Evolutionary conservation across 2,797 vertebrate genomes (phyloP).

Genomic region (Gephyroberyx darwinii): DNA sequence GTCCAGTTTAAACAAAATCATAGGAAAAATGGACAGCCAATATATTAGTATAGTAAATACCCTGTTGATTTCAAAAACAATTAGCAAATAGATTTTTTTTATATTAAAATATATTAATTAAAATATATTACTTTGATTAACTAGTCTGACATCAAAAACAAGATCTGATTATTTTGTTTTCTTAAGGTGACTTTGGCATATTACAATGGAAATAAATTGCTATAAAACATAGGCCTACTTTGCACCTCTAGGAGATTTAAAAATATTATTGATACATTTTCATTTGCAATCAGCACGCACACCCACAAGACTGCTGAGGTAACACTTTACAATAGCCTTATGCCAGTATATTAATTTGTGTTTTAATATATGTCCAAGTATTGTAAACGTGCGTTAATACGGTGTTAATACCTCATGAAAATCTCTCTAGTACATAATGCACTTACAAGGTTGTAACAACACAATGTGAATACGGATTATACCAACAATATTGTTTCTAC

Average conservation of each 20-base stretch:
- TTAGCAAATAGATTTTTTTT: constrained; percentile 82
- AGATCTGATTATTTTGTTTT: constrained; percentile 74
- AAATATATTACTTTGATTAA: constrained; percentile 99
- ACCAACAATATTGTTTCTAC: not conserved
- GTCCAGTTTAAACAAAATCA: constrained; percentile 71
- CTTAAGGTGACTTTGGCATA: constrained; percentile 83
- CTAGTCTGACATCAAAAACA: constrained; percentile 85
- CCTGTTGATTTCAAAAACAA: constrained; percentile 85
- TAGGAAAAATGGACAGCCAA: constrained; percentile 71
- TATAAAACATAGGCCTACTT: constrained; percentile 62
- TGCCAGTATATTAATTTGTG: constrained; percentile 9
- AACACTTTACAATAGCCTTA: constrained; percentile 41
- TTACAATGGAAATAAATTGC: constrained; percentile 71
- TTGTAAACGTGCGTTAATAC: constrained; percentile 1
- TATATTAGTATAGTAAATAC: constrained; percentile 83
- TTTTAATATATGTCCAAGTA: constrained; percentile 5
- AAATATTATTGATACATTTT: constrained; percentile 60
- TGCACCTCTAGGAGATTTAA: constrained; percentile 60
- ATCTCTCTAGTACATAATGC: not conserved
- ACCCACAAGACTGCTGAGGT: constrained; percentile 34
- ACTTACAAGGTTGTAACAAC: constrained; percentile 22
- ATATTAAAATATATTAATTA: constrained; percentile 99
- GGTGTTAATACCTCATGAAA: not conserved
- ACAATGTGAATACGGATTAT: not conserved
- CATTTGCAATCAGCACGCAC: constrained; percentile 47